Evolutionary conservation across 1,140 invertebrate species (phyloP).

Genomic region (Holotrichia oblita): DNA sequence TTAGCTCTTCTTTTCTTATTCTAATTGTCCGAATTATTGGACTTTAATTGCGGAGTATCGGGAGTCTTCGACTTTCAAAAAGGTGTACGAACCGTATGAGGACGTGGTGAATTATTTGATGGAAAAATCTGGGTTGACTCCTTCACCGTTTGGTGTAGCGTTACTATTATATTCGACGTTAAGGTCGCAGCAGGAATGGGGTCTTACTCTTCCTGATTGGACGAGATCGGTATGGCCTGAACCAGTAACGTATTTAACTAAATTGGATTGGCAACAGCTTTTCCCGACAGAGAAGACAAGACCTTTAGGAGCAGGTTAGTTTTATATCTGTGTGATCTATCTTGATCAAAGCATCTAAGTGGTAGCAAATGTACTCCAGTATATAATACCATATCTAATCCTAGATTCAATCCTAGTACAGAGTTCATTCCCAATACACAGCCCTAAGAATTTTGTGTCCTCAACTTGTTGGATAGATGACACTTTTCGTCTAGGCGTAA

Average conservation of each 20-base stretch:
- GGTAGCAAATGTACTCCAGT: too few relatives aligned
- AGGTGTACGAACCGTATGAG: neutral
- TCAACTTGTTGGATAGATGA: too few relatives aligned
- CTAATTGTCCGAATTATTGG: neutral
- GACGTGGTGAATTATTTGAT: neutral
- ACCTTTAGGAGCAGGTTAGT: neutral
- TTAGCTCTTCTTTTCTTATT: neutral
- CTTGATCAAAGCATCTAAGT: too few relatives aligned
- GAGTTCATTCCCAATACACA: too few relatives aligned
- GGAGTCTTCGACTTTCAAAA: neutral
- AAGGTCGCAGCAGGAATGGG: slow-evolving; percentile 3
- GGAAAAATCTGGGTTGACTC: neutral
- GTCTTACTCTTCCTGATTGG: neutral
- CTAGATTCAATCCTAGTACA: too few relatives aligned
- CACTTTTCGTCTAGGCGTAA: too few relatives aligned
- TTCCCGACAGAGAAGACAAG: neutral
- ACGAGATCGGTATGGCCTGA: neutral
- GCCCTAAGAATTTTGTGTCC: too few relatives aligned
- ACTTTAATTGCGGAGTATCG: neutral
- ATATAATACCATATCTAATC: too few relatives aligned
- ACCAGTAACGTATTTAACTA: neutral
- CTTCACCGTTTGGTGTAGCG: neutral
- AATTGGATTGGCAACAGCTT: neutral
- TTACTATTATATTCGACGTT: slow-evolving; percentile 14
- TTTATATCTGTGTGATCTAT: too few relatives aligned